phyloP scores from a whole-genome alignment of 2,797 vertebrate genomes.

The Macrochelys suwanniensis region DNA sequence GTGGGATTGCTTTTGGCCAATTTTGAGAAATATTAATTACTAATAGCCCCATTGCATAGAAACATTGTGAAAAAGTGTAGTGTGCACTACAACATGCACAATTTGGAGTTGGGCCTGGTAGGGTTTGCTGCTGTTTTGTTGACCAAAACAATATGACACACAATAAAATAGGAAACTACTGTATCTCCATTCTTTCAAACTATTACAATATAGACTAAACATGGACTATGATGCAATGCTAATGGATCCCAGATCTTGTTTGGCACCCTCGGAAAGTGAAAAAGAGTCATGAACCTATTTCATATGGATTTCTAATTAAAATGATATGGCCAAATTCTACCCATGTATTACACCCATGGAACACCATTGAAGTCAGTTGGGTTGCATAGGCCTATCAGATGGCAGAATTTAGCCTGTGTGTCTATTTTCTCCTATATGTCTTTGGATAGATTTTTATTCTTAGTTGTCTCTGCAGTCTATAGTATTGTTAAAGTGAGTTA shows the following conservation, averaged over 20 bases:
- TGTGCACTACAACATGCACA: not conserved
- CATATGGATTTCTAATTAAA: not conserved
- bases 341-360: no score
- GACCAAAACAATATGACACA: not conserved
- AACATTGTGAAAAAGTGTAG: not conserved
- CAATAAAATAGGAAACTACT: not conserved
- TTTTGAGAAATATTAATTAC: not conserved
- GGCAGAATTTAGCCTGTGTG: not conserved
- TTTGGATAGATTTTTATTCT: not conserved
- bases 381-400: not conserved
- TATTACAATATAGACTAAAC: not conserved
- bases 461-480: not conserved
- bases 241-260: not conserved
- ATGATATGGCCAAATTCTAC: not conserved
- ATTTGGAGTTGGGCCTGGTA: not conserved
- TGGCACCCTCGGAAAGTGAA: not conserved
- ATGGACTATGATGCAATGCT: not conserved
- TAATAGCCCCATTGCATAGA: not conserved
- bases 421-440: not conserved
- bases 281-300: not conserved
- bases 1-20: not conserved
- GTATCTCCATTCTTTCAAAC: not conserved
- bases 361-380: not conserved
- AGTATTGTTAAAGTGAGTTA: not conserved
- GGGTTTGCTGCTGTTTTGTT: not conserved